Conservation (phyloP, 2,797 vertebrate species). For the Moxostoma hubbsi region DNA sequence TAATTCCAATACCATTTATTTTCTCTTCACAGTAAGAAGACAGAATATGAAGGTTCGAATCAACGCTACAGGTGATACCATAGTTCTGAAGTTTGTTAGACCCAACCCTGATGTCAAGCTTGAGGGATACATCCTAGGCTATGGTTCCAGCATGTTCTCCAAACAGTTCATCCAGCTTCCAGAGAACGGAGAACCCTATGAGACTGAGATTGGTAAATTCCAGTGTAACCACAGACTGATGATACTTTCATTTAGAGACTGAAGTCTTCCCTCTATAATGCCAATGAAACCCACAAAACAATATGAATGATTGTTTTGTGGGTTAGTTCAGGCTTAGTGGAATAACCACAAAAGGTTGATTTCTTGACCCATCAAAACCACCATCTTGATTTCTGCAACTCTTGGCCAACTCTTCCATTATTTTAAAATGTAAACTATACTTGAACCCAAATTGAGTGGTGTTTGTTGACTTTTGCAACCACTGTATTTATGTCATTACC, state of each 20-base stretch:
- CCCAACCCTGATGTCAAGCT: conserved; percentile 80
- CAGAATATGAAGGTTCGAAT: conserved; percentile 86
- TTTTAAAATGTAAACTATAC: conserved; percentile 41
- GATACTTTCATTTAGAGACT: no score
- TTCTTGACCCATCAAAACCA: conserved; percentile 21
- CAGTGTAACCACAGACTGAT: background rate
- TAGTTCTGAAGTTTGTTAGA: conserved; percentile 83
- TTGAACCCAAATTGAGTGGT: conserved; percentile 13
- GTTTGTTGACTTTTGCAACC: conserved; percentile 25
- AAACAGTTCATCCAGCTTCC: conserved; percentile 88
- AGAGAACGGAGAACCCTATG: conserved; percentile 77
- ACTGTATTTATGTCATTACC: conserved; percentile 15
- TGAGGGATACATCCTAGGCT: conserved; percentile 87
- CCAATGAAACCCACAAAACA: conserved; percentile 28
- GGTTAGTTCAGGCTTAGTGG: background rate
- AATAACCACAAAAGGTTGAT: conserved; percentile 35
- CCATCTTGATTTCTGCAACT: conserved; percentile 22
- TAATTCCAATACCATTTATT: conserved; percentile 3
- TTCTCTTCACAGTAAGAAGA: conserved; percentile 76
- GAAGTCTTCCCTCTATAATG: background rate
- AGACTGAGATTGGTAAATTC: conserved; percentile 84
- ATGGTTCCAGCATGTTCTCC: conserved; percentile 83
- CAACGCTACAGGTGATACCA: conserved; percentile 84
- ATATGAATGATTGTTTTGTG: conserved; percentile 17
- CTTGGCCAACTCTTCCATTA: conserved; percentile 24